A percentile compares a stretch with the other conserved stretches of the same genome.
Conservation (phyloP, 2,888 invertebrate genomes). For the Limnephilus marmoratus region DNA sequence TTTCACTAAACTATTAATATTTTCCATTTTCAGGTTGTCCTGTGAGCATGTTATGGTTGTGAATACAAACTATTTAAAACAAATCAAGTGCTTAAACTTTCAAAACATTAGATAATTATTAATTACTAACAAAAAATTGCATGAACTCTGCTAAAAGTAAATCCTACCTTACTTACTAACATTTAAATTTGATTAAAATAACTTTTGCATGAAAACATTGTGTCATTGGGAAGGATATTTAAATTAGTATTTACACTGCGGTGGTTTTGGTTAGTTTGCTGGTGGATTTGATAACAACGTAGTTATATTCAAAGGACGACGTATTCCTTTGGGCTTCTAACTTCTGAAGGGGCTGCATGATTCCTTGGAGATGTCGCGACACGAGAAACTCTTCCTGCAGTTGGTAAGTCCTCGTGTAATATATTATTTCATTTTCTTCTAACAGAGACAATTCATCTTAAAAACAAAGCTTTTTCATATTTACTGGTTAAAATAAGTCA, state of each 20-base stretch:
- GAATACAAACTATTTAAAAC: background rate
- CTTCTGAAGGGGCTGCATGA: conserved; percentile 29
- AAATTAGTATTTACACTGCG: background rate
- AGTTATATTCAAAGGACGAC: background rate
- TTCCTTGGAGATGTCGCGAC: conserved; percentile 71
- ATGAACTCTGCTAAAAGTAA: background rate
- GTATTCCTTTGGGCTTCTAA: background rate
- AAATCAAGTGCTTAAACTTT: background rate
- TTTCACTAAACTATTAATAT: background rate
- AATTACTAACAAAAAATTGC: background rate
- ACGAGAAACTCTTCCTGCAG: conserved; percentile 77
- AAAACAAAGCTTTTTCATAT: no score
- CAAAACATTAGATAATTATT: background rate
- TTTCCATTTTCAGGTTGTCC: background rate
- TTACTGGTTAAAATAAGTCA: no score
- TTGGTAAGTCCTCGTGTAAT: conserved; percentile 73
- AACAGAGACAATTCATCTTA: no score
- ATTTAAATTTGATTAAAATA: background rate
- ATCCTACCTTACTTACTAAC: background rate
- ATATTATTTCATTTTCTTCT: no score
- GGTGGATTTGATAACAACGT: background rate
- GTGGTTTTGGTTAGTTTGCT: background rate
- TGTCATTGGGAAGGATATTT: background rate
- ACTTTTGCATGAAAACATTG: background rate
- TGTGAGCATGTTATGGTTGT: background rate